These are phyloP conservation scores for Xiphias gladius DNA, from an alignment of 2,113 vertebrate species.

Conservation along the genomic window DNA sequence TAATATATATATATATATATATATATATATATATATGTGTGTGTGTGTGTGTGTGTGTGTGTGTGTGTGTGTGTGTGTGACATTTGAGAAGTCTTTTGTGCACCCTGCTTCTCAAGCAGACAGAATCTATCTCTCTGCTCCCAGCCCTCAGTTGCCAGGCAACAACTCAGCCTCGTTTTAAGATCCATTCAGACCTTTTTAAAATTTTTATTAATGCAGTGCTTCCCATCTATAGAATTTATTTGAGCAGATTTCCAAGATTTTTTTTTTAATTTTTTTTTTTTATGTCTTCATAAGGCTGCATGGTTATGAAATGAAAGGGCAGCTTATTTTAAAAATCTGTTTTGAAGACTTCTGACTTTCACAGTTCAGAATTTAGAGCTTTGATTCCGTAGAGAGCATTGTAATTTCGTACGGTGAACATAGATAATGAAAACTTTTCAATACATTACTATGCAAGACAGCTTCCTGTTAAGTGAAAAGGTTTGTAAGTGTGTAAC, in stretches of 20 bases:
- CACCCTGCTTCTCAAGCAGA: slow-evolving; percentile 48
- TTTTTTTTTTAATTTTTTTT: not conserved
- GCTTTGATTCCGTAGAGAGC: not conserved
- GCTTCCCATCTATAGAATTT: slow-evolving; percentile 20
- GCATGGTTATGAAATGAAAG: not conserved
- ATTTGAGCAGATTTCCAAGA: not conserved
- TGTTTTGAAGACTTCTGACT: not conserved
- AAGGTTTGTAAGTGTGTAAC: not conserved
- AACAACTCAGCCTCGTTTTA: slow-evolving; percentile 72
- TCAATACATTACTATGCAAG: not conserved
- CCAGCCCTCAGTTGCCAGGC: slow-evolving; percentile 78
- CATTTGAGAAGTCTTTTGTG: slow-evolving; percentile 69
- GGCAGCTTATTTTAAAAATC: slow-evolving; percentile 1
- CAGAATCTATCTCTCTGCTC: slow-evolving; percentile 58
- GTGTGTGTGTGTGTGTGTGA: slow-evolving; percentile 38
- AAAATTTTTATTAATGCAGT: slow-evolving; percentile 41
- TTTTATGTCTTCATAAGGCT: not conserved
- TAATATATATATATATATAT: too few species aligned
- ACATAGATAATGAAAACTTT: not conserved
- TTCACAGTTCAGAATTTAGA: not conserved
- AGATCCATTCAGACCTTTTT: slow-evolving; percentile 53
- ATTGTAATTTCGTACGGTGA: not conserved
- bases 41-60: too few species aligned
- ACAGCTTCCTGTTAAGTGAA: not conserved
- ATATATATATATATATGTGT: too few species aligned